Evolutionary conservation across 2,888 invertebrate genomes (phyloP), one percentile per base, ranked within the genome.

Genomic region (Mythimna albipuncta): DNA sequence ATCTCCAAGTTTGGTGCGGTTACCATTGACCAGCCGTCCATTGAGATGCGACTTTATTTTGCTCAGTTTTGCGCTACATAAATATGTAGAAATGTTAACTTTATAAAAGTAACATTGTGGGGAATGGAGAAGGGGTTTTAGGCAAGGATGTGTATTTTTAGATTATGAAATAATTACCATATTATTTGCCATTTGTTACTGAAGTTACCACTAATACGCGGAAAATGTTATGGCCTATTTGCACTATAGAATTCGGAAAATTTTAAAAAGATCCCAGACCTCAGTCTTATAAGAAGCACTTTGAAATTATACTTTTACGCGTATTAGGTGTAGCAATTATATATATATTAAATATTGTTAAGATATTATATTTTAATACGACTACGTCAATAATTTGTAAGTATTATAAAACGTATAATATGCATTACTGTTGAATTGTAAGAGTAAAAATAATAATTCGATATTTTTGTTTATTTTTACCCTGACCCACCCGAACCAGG

Each of bases 351-450:
- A 38, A 77, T 74, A 78, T 58, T 72, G 81, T 65, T 77, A 85
- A 78, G 75, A 75, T 79, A 71, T 74, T 75, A 72, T 83, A 73
- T 85, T 83, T 81, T 74, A 70, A 78, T 85, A 83, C 68, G 64
- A 71, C 72, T 80, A 80, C 69, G 77, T 76, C 75, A 77, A 75
- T 59, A 85, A 79, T 77, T 84, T 84, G 83, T 80, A 69, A 85
- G 78, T 85, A 87, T 82, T 86, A 77, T 75, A 71, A 64, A 82
- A 69, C 61, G 68, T 87, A 85, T 72, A 74, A 72, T 74, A 83
- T 85, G 79, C 82, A 80, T 79, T 82, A 83, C 84, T 86, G 87
- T 89, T 90, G 86, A 86, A 83, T 85, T 89, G 82, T 88, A 88
- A 88, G 83, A 90, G 79, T 87, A 89, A 88, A 50, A 84, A 81